phyloP scores from a whole-genome alignment of 1,140 invertebrate genomes.

The Drosophila virilis region DNA sequence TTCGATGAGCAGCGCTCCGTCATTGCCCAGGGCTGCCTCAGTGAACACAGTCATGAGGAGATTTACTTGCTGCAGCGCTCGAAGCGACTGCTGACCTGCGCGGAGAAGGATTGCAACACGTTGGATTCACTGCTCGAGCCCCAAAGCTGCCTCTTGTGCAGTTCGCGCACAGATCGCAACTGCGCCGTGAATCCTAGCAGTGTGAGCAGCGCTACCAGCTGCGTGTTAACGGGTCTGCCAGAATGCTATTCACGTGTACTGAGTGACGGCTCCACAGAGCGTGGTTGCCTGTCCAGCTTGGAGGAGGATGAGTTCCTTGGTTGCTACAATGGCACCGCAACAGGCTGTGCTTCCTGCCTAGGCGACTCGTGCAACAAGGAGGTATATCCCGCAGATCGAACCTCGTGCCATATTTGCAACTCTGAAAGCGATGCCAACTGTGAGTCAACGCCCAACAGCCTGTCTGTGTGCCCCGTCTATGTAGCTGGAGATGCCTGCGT shows the following conservation, averaged over 20 bases:
- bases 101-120: slow-evolving; percentile 63
- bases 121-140: slow-evolving; percentile 50
- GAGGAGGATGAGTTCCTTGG: slow-evolving; percentile 70
- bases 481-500: slow-evolving; percentile 60
- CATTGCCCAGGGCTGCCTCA: slow-evolving; percentile 54
- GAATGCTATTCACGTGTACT: slow-evolving; percentile 72
- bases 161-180: slow-evolving; percentile 65
- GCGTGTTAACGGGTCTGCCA: slow-evolving; percentile 48
- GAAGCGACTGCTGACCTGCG: slow-evolving; percentile 62
- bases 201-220: slow-evolving; percentile 47
- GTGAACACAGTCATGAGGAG: slow-evolving; percentile 60
- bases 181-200: slow-evolving; percentile 59
- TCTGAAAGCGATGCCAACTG: slow-evolving; percentile 57
- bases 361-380: slow-evolving; percentile 62
- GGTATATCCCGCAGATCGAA: slow-evolving; percentile 56
- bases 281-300: slow-evolving; percentile 74
- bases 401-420: slow-evolving; percentile 73
- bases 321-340: slow-evolving; percentile 71
- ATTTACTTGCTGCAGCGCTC: slow-evolving; percentile 47
- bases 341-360: slow-evolving; percentile 50
- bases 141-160: slow-evolving; percentile 64
- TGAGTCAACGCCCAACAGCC: slow-evolving; percentile 49
- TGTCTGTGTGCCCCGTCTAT: slow-evolving; percentile 61
- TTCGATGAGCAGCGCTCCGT: slow-evolving; percentile 66
- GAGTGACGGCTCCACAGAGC: slow-evolving; percentile 64